A percentile compares a stretch with the other conserved stretches of the same genome.
phyloP scores from a whole-genome alignment of 64 coral and sea anemone genomes.

The Dendronephthya gigantea region DNA sequence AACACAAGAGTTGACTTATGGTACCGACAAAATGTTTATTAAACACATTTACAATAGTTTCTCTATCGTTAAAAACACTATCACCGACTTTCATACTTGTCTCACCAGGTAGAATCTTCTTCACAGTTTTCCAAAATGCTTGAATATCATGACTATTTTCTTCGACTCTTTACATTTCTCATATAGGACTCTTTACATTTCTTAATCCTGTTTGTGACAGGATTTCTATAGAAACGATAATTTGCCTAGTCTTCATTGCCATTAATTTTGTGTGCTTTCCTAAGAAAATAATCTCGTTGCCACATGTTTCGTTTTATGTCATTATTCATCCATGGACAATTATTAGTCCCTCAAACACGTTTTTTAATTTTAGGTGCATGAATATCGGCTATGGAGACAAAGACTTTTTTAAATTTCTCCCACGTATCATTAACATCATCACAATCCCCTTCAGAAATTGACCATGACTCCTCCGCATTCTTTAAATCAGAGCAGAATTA shows the following conservation, averaged over 20 bases:
- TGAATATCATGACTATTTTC: constrained; percentile 26
- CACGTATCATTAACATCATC: not conserved
- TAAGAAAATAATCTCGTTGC: constrained; percentile 9
- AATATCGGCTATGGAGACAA: too few relatives aligned
- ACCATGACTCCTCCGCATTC: not conserved
- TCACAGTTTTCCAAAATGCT: constrained; percentile 41
- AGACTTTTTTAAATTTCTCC: too few relatives aligned
- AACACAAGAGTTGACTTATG: not conserved
- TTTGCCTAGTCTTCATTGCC: not conserved
- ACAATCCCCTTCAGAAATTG: constrained; percentile 2
- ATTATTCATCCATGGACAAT: constrained; percentile 5
- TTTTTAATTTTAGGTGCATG: too few relatives aligned
- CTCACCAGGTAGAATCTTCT: constrained; percentile 18
- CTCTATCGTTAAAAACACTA: constrained; percentile 16
- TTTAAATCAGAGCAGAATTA: not conserved
- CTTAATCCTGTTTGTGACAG: not conserved
- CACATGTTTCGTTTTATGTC: not conserved
- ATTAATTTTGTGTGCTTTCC: not conserved
- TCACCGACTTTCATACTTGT: not conserved
- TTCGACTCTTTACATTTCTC: not conserved
- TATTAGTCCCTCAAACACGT: not conserved
- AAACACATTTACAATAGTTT: too few relatives aligned
- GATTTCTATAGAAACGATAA: not conserved
- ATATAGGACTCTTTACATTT: not conserved
- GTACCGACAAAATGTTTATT: not conserved